Percentiles rank a stretch among this genome's conserved stretches.
These are phyloP conservation scores for Heliconius cydno DNA, from an alignment of 2,888 invertebrate species.

Conservation along the genomic window DNA sequence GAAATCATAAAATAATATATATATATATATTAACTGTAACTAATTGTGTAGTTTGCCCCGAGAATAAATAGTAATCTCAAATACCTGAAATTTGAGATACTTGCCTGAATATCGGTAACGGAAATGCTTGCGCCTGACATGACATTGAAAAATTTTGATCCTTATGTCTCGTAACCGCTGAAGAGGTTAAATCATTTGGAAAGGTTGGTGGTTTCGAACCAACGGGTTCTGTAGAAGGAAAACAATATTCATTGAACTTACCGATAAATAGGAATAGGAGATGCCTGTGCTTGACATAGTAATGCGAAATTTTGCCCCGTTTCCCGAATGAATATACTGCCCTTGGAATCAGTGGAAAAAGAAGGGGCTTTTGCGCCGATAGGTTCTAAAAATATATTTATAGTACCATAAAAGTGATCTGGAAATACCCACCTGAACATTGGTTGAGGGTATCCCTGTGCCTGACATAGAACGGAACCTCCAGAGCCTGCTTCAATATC, in stretches of 20 bases:
- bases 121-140: slow-evolving; percentile 88
- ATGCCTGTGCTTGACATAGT: slow-evolving; percentile 85
- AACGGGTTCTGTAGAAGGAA: slow-evolving; percentile 82
- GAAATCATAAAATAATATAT: background rate
- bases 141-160: slow-evolving; percentile 85
- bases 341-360: slow-evolving; percentile 85
- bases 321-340: slow-evolving; percentile 84
- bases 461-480: slow-evolving; percentile 82
- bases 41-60: background rate
- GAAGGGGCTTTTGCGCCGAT: slow-evolving; percentile 85
- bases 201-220: slow-evolving; percentile 85
- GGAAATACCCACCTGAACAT: slow-evolving; percentile 84
- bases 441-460: slow-evolving; percentile 85
- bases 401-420: slow-evolving; percentile 51
- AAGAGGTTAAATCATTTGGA: slow-evolving; percentile 83
- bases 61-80: slow-evolving; percentile 13
- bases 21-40: too few species aligned
- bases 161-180: slow-evolving; percentile 82
- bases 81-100: slow-evolving; percentile 51
- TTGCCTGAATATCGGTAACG: slow-evolving; percentile 88
- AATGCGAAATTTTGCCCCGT: slow-evolving; percentile 84
- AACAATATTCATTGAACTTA: slow-evolving; percentile 63
- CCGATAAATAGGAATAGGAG: slow-evolving; percentile 86
- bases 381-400: slow-evolving; percentile 75
- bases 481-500: slow-evolving; percentile 67